A percentile compares a stretch with the other conserved stretches of the same genome.
phyloP scores from a whole-genome alignment of 2,113 vertebrate genomes.

The Anarrhichthys ocellatus region DNA sequence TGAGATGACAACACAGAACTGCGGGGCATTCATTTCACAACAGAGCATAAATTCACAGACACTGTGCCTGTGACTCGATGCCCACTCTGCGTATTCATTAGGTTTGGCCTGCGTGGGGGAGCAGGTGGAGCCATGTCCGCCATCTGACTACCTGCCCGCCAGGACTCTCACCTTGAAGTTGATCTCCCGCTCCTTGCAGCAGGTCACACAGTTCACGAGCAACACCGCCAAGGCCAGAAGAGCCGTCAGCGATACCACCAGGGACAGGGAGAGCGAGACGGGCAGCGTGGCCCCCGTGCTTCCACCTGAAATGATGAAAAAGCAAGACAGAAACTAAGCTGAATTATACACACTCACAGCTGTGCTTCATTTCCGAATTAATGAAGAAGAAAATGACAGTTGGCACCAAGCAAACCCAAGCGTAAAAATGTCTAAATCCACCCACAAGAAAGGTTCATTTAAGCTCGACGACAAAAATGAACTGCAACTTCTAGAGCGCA shows the following conservation, averaged over 20 bases:
- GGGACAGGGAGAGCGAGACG: conserved; percentile 75
- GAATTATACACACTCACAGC: conserved; percentile 17
- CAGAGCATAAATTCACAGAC: not conserved
- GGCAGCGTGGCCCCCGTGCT: conserved; percentile 39
- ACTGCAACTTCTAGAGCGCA: conserved; percentile 4
- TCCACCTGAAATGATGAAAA: conserved; percentile 60
- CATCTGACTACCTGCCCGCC: conserved; percentile 18
- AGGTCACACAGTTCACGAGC: conserved; percentile 92
- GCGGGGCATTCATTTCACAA: not conserved
- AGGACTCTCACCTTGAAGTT: conserved; percentile 93
- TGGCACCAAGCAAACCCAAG: not conserved
- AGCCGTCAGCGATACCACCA: conserved; percentile 87
- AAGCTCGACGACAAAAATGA: conserved; percentile 43
- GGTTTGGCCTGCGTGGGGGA: not conserved
- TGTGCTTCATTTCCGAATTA: not conserved
- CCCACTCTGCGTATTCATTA: not conserved
- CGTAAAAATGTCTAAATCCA: conserved; percentile 10
- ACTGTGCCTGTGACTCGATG: too few relatives aligned
- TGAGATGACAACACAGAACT: not conserved
- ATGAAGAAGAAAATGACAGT: not conserved
- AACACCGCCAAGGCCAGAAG: conserved; percentile 87
- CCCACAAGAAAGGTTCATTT: conserved; percentile 41
- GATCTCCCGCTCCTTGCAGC: conserved; percentile 97
- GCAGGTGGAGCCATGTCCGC: not conserved
- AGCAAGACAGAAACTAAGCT: conserved; percentile 12